phyloP scores from a whole-genome alignment of 1,140 invertebrate species.

The Sarcophaga bullata region DNA sequence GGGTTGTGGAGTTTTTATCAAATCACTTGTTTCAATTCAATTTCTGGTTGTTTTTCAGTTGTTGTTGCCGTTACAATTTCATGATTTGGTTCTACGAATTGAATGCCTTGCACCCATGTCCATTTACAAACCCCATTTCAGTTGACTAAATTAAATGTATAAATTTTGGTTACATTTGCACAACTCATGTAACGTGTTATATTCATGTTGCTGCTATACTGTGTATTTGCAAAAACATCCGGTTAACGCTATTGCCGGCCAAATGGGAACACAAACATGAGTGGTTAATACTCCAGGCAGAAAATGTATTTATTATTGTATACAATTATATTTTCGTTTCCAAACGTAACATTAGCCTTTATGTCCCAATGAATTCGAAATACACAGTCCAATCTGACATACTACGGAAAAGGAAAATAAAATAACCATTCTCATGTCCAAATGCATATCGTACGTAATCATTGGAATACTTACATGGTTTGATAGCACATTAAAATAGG shows the following conservation, averaged over 20 bases:
- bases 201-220: slow-evolving; percentile 20
- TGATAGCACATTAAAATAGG: slow-evolving; percentile 31
- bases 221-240: slow-evolving; percentile 35
- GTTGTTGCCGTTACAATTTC: neutral
- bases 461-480: slow-evolving; percentile 27
- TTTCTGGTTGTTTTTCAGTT: slow-evolving; percentile 30
- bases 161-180: slow-evolving; percentile 28
- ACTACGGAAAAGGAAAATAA: slow-evolving; percentile 28
- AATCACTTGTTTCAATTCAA: no score
- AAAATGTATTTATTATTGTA: slow-evolving; percentile 39
- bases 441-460: neutral
- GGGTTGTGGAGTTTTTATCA: no score
- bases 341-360: slow-evolving; percentile 24
- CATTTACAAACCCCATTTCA: slow-evolving; percentile 31
- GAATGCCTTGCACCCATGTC: slow-evolving; percentile 31
- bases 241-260: slow-evolving; percentile 20
- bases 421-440: neutral
- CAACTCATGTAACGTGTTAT: slow-evolving; percentile 28
- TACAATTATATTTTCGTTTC: slow-evolving; percentile 11
- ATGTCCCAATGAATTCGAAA: slow-evolving; percentile 28
- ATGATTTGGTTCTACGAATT: slow-evolving; percentile 24
- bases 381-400: slow-evolving; percentile 25
- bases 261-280: slow-evolving; percentile 39
- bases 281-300: slow-evolving; percentile 31
- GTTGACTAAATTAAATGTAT: slow-evolving; percentile 21